Conservation (phyloP, 2,888 invertebrate species). For the Busseola fusca region DNA sequence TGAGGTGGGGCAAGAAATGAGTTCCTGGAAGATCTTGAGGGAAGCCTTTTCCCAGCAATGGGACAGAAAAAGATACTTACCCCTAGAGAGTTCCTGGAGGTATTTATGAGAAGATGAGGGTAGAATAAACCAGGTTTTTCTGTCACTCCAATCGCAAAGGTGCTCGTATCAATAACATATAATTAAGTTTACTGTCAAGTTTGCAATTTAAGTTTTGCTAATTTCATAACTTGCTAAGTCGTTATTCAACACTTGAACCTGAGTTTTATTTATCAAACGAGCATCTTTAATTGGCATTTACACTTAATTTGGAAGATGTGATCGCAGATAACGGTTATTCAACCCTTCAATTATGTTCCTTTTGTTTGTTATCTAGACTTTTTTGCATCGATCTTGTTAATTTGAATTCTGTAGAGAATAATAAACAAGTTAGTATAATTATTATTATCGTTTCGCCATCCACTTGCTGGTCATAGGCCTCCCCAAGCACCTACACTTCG, state of each 20-base stretch:
- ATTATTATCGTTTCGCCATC: too few relatives aligned
- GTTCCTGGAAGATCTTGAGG: too few relatives aligned
- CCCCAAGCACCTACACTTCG: too few relatives aligned
- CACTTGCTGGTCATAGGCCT: too few relatives aligned
- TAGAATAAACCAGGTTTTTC: slow-evolving; percentile 3
- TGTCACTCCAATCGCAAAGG: background rate
- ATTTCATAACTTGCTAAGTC: background rate
- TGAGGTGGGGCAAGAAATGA: too few relatives aligned
- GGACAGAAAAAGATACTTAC: slow-evolving; percentile 16
- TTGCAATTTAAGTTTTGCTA: background rate
- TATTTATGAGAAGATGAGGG: background rate
- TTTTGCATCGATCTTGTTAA: background rate
- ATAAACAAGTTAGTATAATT: background rate
- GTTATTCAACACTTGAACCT: slow-evolving; percentile 10
- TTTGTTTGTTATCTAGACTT: background rate
- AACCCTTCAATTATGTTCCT: background rate
- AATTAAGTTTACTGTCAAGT: slow-evolving; percentile 1
- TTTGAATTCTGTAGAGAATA: slow-evolving; percentile 16
- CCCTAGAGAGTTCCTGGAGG: background rate
- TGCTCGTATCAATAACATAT: slow-evolving; percentile 1
- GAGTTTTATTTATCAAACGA: background rate
- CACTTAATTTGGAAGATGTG: background rate
- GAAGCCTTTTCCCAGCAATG: background rate
- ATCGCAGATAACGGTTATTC: background rate
- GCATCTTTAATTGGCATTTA: background rate